Percentiles rank a stretch among this genome's conserved stretches.
Evolutionary conservation across 2,797 vertebrate genomes (phyloP).

Genomic region (Garrulus glandarius): DNA sequence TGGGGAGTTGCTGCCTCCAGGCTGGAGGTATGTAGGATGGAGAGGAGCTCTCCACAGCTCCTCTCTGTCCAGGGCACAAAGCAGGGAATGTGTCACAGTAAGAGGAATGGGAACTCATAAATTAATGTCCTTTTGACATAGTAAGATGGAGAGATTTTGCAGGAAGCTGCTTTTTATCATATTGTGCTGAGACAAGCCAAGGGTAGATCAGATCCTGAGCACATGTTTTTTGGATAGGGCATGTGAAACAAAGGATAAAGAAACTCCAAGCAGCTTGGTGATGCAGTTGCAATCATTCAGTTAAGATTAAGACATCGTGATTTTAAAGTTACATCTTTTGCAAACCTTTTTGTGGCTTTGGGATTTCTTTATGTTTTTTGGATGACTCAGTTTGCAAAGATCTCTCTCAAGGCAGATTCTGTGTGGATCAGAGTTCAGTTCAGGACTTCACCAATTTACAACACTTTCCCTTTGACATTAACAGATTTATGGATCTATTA

Average conservation of each 20-base stretch:
- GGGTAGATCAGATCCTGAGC: neutral
- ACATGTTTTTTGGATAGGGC: neutral
- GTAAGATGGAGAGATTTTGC: neutral
- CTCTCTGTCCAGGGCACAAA: neutral
- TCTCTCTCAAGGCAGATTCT: neutral
- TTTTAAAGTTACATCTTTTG: neutral
- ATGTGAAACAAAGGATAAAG: neutral
- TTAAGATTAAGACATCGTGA: neutral
- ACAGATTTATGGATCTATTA: neutral
- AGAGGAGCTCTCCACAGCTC: neutral
- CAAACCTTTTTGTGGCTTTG: neutral
- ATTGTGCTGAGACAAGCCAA: neutral
- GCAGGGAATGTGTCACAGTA: neutral
- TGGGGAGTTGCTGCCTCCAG: neutral
- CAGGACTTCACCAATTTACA: neutral
- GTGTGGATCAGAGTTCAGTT: neutral
- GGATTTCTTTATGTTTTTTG: neutral
- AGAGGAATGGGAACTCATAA: neutral
- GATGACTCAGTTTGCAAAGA: neutral
- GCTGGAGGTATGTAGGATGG: fast-evolving
- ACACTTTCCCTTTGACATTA: neutral
- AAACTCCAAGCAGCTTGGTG: neutral
- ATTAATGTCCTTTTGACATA: neutral
- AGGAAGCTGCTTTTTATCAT: neutral
- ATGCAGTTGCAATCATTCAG: neutral